Evolutionary conservation across 2,797 vertebrate genomes (phyloP), one percentile per base, ranked within the genome.

Genomic region (Pterois miles): DNA sequence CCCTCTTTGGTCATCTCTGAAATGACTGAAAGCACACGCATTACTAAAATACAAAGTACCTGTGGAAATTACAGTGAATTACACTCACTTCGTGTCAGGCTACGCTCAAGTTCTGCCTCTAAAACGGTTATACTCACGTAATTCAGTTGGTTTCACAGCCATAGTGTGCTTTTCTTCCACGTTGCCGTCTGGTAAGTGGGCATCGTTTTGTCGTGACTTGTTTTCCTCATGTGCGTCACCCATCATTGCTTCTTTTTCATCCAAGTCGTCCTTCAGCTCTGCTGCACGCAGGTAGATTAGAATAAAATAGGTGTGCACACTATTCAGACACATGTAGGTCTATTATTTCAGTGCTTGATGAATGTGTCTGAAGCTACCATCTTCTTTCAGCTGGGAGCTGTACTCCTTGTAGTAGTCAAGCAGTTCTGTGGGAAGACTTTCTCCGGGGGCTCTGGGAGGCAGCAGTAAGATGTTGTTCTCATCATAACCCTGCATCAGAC

Each of bases 361-460:
- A 67, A 53, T n/a, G 11, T 58, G 54, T 8, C 33, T 59, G 34
- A 59, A 36, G 34, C n/a, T 91, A 91, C 90, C 87, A 2, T 84
- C 48, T 9, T 86, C 88, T 22, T 65, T 53, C 63, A 89, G 69
- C 29, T 80, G 71, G 16, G 84, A 89, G 70, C 82, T 91, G 70
- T 91, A 50, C 18, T 96, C 94, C 69, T 94, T 89, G 63, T 91
- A 96, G 86, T 93, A 93, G 3, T 97, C 94, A 0, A 96, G 88
- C 38, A 98, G 64, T 80, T 99, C 97, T 0, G 71, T 50, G 4
- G 97, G 96, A 46, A 99, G 94, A 65, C 87, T 92, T 66, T 96
- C 96, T 7, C 97, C 97, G 0, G 96, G 91, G 1, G 58, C n/a
- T 0, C 96, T 95, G 0, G 94, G 95, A 3, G 98, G 97, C 71